Percentiles rank a stretch among this genome's conserved stretches.
These are phyloP conservation scores for Drosophila dives DNA, from an alignment of 2,888 invertebrate species.

Conservation along the genomic window DNA sequence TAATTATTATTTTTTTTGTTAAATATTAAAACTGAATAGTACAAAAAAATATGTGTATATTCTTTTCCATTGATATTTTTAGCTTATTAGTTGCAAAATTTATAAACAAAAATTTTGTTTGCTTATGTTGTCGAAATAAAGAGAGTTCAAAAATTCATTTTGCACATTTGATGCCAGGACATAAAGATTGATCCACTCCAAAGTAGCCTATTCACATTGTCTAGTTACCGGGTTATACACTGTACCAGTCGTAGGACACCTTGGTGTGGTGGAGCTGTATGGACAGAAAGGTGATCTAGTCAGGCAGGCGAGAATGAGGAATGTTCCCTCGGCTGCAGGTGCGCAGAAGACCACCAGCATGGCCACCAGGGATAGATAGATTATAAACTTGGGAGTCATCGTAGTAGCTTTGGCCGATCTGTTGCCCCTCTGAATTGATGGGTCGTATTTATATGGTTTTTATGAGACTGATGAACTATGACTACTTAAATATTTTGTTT, in stretches of 20 bases:
- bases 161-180: neutral
- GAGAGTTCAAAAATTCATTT: neutral
- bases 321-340: constrained; percentile 24
- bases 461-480: neutral
- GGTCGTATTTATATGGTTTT: constrained; percentile 18
- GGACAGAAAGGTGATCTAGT: constrained; percentile 14
- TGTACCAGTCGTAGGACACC: neutral
- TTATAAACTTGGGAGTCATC: constrained; percentile 20
- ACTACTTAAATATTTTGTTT: constrained; percentile 1
- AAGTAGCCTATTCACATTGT: neutral
- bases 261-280: constrained; percentile 15
- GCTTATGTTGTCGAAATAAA: constrained; percentile 4
- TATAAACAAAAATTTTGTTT: neutral
- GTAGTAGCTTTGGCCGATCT: neutral
- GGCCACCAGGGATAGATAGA: constrained; percentile 17
- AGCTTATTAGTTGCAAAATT: neutral
- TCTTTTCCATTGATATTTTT: neutral
- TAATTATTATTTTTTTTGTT: neutral
- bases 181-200: neutral
- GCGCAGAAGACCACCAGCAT: constrained; percentile 16
- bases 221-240: constrained; percentile 3
- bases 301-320: constrained; percentile 16
- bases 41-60: neutral
- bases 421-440: constrained; percentile 8
- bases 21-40: neutral